A percentile compares a stretch with the other conserved stretches of the same genome.
Evolutionary conservation across 2,113 vertebrate species (phyloP).

Genomic region (Cynoglossus semilaevis): DNA sequence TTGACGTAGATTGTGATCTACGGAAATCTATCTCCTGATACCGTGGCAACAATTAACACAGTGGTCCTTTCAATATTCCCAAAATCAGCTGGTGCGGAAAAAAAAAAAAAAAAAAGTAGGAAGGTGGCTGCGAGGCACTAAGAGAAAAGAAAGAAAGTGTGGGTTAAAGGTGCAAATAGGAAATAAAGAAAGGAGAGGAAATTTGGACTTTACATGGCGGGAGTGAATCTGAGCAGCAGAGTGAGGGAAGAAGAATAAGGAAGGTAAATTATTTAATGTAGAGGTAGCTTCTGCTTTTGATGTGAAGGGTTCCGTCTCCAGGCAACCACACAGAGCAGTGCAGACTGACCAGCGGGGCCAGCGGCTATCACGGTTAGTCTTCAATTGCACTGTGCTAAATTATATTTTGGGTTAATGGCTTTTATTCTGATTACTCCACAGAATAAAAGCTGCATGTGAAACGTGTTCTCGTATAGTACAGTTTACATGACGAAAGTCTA

Average conservation of each 20-base stretch:
- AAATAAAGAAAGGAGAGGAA: constrained; percentile 5
- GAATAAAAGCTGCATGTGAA: background rate
- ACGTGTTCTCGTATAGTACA: background rate
- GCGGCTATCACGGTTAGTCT: constrained; percentile 11
- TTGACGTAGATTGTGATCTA: constrained; percentile 40
- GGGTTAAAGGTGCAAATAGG: background rate
- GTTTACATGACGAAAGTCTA: background rate
- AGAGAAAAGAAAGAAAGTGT: background rate
- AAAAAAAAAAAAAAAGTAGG: constrained; percentile 23
- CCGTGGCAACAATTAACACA: constrained; percentile 30
- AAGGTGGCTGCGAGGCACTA: background rate
- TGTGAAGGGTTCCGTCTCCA: constrained; percentile 54
- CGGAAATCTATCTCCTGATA: constrained; percentile 17
- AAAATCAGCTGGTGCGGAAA: constrained; percentile 20
- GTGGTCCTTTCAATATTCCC: constrained; percentile 14
- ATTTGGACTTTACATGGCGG: constrained; percentile 29
- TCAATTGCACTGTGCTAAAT: constrained; percentile 34
- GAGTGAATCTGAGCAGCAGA: constrained; percentile 20
- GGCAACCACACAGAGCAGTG: constrained; percentile 49
- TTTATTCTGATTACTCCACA: constrained; percentile 27
- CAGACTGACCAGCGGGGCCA: constrained; percentile 11
- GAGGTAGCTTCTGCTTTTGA: constrained; percentile 43
- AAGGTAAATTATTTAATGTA: constrained; percentile 60
- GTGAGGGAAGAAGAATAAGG: constrained; percentile 6
- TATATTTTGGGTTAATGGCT: constrained; percentile 34